Evolutionary conservation across 2,888 invertebrate species (phyloP), one percentile per base, ranked within the genome.

Genomic region (Lacanobia oleracea): DNA sequence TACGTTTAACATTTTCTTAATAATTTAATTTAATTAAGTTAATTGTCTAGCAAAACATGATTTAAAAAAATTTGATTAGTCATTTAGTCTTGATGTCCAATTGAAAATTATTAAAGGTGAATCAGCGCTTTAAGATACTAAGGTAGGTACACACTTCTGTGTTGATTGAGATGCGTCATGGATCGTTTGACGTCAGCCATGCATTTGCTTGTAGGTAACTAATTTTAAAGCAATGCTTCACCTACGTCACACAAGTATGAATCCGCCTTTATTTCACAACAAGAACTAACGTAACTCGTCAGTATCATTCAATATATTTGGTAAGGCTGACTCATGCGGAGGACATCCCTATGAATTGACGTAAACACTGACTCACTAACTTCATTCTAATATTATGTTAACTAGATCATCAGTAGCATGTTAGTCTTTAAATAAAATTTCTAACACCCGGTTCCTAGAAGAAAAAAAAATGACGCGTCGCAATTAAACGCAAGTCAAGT

Each of bases 321-420:
- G 51, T 18, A 27, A 45, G 33, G 8, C 10, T 76, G 45, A 77
- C 50, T 71, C 77, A 78, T 56, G 18, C 23, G 1, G 9, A 57
- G 37, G 77, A 57, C 7, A 12, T 70, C 62, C 43, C 57, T 18
- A 40, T 18, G n/a, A 18, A 50, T 50, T 50, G 27, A 77, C 71
- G 82, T 71, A 53, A 63, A 51, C 9, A 14, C 43, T 79, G 66
- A 79, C 14, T 82, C 78, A 64, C 48, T 7, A 33, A 27, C 7
- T 45, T 7, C 12, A 37, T 76, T 56, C 43, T 53, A 33, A 68
- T 33, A 9, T 21, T 45, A 18, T 51, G 53, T 21, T 59, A 51
- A 75, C 4, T 21, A 45, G 54, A 40, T 27, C 45, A 45, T 51
- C 21, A 60, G n/a, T 12, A 54, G 18, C 21, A 27, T 18, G 2